Evolutionary conservation across 1,140 invertebrate species (phyloP).

Genomic region (Kradibia gibbosae): DNA sequence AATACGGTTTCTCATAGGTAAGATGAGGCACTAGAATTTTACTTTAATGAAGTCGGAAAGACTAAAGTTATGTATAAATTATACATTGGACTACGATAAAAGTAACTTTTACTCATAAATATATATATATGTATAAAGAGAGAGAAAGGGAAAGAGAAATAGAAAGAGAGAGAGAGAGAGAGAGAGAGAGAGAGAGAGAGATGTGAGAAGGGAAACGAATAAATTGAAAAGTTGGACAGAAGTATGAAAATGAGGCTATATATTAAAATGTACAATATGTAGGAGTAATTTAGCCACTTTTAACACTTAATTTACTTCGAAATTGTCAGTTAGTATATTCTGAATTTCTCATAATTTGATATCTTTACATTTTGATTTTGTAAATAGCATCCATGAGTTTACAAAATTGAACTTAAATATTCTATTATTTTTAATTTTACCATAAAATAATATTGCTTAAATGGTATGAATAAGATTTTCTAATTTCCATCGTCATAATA

Average conservation of each 20-base stretch:
- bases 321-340: background rate
- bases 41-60: background rate
- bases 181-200: no score
- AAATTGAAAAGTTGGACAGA: no score
- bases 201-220: no score
- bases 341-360: background rate
- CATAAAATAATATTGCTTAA: background rate
- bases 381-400: constrained; percentile 39
- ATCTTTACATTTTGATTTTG: background rate
- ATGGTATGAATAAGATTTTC: background rate
- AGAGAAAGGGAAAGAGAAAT: no score
- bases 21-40: background rate
- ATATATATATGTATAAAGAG: no score
- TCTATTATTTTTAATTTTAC: constrained; percentile 7
- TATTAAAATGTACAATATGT: no score
- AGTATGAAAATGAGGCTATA: no score
- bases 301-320: background rate
- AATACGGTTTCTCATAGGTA: no score
- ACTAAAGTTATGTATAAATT: background rate
- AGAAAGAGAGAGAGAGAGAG: no score
- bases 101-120: no score
- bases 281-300: background rate
- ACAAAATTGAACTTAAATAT: constrained; percentile 14
- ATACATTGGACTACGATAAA: background rate
- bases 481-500: constrained; percentile 32